A percentile compares a stretch with the other conserved stretches of the same genome.
phyloP scores from a whole-genome alignment of 2,797 vertebrate species.

The Neostethus bicornis region DNA sequence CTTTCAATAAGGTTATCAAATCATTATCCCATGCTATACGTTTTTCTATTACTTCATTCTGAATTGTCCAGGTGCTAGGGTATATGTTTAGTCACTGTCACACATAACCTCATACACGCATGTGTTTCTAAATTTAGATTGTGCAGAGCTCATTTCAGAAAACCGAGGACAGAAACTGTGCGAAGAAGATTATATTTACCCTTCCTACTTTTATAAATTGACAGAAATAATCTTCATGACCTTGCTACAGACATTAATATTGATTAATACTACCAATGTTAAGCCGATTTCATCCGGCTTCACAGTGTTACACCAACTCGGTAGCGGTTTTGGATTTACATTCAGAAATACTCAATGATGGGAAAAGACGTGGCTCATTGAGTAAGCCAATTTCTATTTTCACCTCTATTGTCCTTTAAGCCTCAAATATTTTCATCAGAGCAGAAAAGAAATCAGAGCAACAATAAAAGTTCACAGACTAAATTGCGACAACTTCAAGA shows the following conservation, averaged over 20 bases:
- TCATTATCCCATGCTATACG: too few relatives aligned
- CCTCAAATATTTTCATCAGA: neutral
- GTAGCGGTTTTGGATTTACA: slow-evolving; percentile 3
- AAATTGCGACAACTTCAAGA: neutral
- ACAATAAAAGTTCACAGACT: neutral
- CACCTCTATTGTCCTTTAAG: neutral
- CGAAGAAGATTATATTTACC: neutral
- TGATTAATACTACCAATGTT: slow-evolving; percentile 1
- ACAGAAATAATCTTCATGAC: neutral
- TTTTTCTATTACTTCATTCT: too few relatives aligned
- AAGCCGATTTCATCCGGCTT: slow-evolving; percentile 8
- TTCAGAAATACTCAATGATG: neutral
- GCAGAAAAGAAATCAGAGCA: neutral
- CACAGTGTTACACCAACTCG: slow-evolving; percentile 1
- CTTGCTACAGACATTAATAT: slow-evolving; percentile 1
- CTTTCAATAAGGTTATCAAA: too few relatives aligned
- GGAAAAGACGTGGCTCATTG: neutral
- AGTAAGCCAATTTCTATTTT: neutral
- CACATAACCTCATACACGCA: too few relatives aligned
- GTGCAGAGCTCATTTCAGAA: too few relatives aligned
- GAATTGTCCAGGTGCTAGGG: too few relatives aligned
- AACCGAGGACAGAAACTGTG: neutral
- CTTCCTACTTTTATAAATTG: neutral
- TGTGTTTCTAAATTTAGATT: too few relatives aligned
- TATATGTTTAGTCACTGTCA: too few relatives aligned